Evolutionary conservation across 1,140 invertebrate species (phyloP).

Genomic region (Popillia japonica): DNA sequence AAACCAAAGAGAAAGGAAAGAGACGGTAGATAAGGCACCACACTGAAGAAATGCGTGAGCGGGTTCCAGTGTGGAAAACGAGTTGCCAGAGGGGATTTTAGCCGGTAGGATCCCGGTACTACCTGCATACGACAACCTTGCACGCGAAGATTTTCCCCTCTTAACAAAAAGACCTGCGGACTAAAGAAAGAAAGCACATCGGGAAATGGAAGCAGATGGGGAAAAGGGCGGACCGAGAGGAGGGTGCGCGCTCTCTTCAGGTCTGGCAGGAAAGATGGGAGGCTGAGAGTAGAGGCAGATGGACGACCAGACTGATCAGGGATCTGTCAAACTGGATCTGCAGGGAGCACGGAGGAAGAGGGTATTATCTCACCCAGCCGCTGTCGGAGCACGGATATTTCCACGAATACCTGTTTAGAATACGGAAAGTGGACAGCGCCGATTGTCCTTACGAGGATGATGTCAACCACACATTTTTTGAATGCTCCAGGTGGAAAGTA

Average conservation of each 20-base stretch:
- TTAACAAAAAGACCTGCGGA: slow-evolving; percentile 52
- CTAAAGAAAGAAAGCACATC: slow-evolving; percentile 34
- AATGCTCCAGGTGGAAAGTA: slow-evolving; percentile 38
- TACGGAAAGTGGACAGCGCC: slow-evolving; percentile 30
- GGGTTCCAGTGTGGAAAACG: no score
- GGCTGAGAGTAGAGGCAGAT: slow-evolving; percentile 41
- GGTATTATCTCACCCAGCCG: slow-evolving; percentile 46
- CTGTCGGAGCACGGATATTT: slow-evolving; percentile 48
- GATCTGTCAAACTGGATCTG: slow-evolving; percentile 43
- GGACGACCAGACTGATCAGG: slow-evolving; percentile 46
- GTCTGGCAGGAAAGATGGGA: slow-evolving; percentile 46
- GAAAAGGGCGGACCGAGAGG: background rate
- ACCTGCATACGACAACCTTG: no score
- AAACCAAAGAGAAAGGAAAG: no score
- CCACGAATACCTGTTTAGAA: slow-evolving; percentile 41
- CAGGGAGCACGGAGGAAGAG: slow-evolving; percentile 44
- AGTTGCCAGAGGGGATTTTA: no score
- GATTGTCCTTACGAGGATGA: slow-evolving; percentile 43
- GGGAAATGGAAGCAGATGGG: background rate
- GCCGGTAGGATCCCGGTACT: no score
- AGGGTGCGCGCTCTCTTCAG: background rate
- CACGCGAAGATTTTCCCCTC: no score
- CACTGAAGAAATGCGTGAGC: no score
- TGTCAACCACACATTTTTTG: slow-evolving; percentile 46
- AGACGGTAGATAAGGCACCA: no score